Percentiles rank a stretch among this genome's conserved stretches.
phyloP scores from a whole-genome alignment of 2,113 vertebrate genomes.

The Tenebrosternarchus preto region DNA sequence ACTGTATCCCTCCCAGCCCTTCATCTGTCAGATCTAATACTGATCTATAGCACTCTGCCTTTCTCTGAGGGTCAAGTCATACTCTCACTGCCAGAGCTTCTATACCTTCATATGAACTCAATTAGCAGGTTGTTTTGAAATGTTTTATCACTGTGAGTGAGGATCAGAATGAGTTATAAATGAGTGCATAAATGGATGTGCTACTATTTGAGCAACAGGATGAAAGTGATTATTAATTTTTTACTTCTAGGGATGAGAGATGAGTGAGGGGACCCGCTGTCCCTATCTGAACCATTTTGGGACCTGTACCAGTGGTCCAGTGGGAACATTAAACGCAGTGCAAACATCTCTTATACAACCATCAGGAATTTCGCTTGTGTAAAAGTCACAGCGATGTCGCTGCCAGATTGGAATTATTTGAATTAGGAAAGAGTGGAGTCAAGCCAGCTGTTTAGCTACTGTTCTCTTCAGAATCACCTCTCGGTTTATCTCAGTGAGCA shows the following conservation, averaged over 20 bases:
- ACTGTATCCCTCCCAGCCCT: not conserved
- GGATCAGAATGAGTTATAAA: not conserved
- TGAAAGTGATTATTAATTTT: not conserved
- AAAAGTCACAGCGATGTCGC: not conserved
- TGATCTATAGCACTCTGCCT: not conserved
- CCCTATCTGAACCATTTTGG: too few species aligned
- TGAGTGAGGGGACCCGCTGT: not conserved
- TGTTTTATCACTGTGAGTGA: not conserved
- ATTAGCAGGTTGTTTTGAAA: not conserved
- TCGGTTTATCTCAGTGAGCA: not conserved
- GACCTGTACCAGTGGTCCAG: too few species aligned
- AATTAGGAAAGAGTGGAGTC: not conserved
- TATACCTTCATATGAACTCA: not conserved
- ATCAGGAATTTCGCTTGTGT: not conserved
- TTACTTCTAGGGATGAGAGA: not conserved
- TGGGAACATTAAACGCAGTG: not conserved
- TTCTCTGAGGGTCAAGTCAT: not conserved
- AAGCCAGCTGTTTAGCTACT: not conserved
- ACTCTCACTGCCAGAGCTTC: not conserved
- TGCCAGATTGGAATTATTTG: not conserved
- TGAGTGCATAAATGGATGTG: not conserved
- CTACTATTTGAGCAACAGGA: not conserved
- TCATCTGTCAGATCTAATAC: not conserved
- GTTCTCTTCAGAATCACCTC: not conserved
- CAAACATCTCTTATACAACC: not conserved